phyloP scores from a whole-genome alignment of 1,140 invertebrate species.

The Heliconius hewitsoni region DNA sequence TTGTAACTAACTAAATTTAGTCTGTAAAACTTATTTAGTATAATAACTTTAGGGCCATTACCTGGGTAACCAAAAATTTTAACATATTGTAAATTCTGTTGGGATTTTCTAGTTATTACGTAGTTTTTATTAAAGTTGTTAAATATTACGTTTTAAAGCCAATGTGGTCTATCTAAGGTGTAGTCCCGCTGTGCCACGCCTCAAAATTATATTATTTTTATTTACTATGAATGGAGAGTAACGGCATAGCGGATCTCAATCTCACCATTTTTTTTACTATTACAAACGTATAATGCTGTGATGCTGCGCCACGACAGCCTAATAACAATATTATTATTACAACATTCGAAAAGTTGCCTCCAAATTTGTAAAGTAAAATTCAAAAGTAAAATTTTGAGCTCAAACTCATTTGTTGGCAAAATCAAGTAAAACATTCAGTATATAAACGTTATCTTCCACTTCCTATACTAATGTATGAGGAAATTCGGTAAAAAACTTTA shows the following conservation, averaged over 20 bases:
- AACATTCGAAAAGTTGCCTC: not conserved
- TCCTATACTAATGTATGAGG: not conserved
- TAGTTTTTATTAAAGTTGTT: not conserved
- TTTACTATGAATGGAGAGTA: no score
- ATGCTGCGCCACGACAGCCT: not conserved
- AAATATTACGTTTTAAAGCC: not conserved
- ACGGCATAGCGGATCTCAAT: no score
- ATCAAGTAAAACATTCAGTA: not conserved
- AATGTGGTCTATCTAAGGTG: no score
- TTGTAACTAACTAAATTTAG: not conserved
- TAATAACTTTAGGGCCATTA: not conserved
- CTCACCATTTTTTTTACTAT: no score
- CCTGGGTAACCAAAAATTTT: not conserved
- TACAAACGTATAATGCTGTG: no score
- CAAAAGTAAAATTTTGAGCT: not conserved
- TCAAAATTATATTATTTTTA: no score
- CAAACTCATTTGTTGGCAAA: not conserved
- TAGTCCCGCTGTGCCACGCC: no score
- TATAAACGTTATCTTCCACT: constrained; percentile 5
- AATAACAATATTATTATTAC: not conserved
- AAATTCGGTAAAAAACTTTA: constrained; percentile 12
- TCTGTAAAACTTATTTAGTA: not conserved
- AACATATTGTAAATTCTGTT: not conserved
- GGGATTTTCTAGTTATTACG: not conserved
- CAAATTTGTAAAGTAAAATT: not conserved